Evolutionary conservation across 2,888 invertebrate genomes (phyloP).

Genomic region (Acholoe squamosa): DNA sequence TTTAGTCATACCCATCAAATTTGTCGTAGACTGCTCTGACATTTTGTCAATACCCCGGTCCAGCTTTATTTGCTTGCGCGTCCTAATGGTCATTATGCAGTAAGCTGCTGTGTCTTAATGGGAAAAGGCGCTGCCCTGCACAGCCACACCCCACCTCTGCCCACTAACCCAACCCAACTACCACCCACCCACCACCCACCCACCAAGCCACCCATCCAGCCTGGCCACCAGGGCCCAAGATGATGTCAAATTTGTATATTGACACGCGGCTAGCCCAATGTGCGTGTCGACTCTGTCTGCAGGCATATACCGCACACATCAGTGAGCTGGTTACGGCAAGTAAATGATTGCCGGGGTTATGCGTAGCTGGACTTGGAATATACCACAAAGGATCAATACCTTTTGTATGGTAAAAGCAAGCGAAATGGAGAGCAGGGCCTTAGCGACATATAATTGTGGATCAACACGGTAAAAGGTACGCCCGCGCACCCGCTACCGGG

Average conservation of each 20-base stretch:
- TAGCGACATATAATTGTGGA: not conserved
- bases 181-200: too few species aligned
- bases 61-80: not conserved
- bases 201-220: not conserved
- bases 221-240: not conserved
- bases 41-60: constrained; percentile 13
- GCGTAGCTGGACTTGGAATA: too few species aligned
- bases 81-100: constrained; percentile 27
- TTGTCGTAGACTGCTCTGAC: not conserved
- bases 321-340: too few species aligned
- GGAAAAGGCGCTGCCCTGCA: not conserved
- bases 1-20: constrained; percentile 22
- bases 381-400: too few species aligned
- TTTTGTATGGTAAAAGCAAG: too few species aligned
- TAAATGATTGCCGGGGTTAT: too few species aligned
- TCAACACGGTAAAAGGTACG: too few species aligned
- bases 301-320: too few species aligned
- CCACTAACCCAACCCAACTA: not conserved
- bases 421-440: too few species aligned
- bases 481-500: too few species aligned
- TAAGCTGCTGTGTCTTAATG: not conserved
- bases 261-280: not conserved
- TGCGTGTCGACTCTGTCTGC: not conserved
- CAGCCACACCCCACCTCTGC: not conserved
- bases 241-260: constrained; percentile 24